Percentiles rank a stretch among this genome's conserved stretches.
phyloP scores from a whole-genome alignment of 2,797 vertebrate genomes.

The Amniataba percoides region DNA sequence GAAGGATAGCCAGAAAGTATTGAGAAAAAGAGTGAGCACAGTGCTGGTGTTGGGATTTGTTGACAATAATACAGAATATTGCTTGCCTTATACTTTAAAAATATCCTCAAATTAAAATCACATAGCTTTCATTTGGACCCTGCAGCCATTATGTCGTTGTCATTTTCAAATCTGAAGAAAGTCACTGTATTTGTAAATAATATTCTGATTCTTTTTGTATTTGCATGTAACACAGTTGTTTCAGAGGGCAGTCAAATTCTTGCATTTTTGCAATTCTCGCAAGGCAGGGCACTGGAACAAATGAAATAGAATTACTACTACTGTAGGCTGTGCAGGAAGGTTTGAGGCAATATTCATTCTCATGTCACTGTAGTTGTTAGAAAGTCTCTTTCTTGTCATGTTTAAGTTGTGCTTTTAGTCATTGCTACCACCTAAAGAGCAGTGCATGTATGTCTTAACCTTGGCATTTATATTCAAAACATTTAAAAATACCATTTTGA shows the following conservation, averaged over 20 bases:
- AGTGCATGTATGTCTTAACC: not conserved
- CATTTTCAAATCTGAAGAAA: constrained; percentile 25
- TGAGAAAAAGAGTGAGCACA: not conserved
- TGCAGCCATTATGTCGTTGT: not conserved
- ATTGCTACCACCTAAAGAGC: constrained; percentile 28
- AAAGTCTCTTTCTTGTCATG: not conserved
- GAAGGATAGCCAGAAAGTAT: not conserved
- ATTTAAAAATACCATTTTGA: not conserved
- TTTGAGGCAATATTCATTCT: constrained; percentile 4
- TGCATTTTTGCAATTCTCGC: not conserved
- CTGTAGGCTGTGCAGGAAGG: constrained; percentile 49
- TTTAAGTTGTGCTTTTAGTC: not conserved
- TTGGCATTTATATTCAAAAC: not conserved
- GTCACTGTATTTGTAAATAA: constrained; percentile 60
- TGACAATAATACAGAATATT: not conserved
- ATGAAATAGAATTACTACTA: constrained; percentile 16
- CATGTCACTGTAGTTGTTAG: constrained; percentile 27
- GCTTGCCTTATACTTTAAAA: not conserved
- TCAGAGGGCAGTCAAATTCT: constrained; percentile 6
- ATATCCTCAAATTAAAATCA: not conserved
- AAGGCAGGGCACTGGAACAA: constrained; percentile 10
- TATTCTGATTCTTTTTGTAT: constrained; percentile 6
- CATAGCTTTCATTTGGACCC: not conserved
- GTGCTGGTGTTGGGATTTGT: not conserved
- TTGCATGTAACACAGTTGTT: constrained; percentile 11